Evolutionary conservation across 37 sponge, comb jelly and placozoan genomes (phyloP).

Genomic region (Beroe forskalii): DNA sequence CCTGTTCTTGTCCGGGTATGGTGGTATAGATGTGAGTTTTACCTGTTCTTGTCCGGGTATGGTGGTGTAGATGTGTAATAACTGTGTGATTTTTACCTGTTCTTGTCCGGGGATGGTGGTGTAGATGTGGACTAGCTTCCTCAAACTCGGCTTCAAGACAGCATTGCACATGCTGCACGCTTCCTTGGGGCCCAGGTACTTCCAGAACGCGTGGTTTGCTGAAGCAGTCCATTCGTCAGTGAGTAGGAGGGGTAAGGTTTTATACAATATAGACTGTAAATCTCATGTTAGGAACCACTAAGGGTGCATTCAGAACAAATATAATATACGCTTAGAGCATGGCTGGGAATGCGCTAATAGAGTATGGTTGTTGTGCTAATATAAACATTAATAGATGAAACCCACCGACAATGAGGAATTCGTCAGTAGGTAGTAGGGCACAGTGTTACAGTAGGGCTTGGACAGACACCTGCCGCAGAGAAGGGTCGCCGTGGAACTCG

Average conservation of each 20-base stretch:
- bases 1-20: too few relatives aligned
- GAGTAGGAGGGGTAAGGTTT: background rate
- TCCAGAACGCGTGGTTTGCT: constrained; percentile 27
- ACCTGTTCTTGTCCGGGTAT: too few relatives aligned
- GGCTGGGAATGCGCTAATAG: too few relatives aligned
- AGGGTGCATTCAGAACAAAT: too few relatives aligned
- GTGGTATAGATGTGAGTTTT: too few relatives aligned
- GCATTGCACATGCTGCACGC: constrained; percentile 53
- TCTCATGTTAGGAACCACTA: too few relatives aligned
- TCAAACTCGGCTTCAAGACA: background rate
- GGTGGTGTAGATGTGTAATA: too few relatives aligned
- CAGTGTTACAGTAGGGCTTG: constrained; percentile 39
- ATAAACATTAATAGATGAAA: too few relatives aligned
- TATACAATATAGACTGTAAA: too few relatives aligned
- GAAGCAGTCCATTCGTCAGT: background rate
- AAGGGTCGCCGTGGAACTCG: constrained; percentile 26
- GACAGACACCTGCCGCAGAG: constrained; percentile 12
- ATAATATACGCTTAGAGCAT: too few relatives aligned
- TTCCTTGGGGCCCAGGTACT: constrained; percentile 32
- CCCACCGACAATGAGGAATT: constrained; percentile 36
- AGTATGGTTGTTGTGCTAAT: too few relatives aligned
- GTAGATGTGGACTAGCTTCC: constrained; percentile 57
- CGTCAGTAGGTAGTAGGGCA: background rate
- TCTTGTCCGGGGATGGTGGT: constrained; percentile 33
- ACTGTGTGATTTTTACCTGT: too few relatives aligned